These are phyloP conservation scores for Brachypalpus laphriformis DNA, from an alignment of 2,888 invertebrate genomes.

Conservation along the genomic window DNA sequence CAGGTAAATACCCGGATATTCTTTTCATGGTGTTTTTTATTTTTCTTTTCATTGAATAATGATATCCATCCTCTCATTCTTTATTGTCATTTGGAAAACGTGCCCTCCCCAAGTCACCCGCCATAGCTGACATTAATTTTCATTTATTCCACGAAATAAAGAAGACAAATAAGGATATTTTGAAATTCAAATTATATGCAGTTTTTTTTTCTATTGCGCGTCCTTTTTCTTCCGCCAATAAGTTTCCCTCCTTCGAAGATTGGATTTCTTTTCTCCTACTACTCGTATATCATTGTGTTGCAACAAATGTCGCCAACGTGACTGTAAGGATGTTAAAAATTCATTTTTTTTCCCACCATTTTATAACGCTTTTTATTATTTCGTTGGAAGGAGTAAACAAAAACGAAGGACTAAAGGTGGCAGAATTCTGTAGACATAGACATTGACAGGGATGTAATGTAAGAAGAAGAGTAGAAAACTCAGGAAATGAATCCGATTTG, in stretches of 20 bases:
- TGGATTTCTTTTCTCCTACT: not conserved
- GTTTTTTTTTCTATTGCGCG: slow-evolving; percentile 21
- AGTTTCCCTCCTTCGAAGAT: not conserved
- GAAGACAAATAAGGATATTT: slow-evolving; percentile 64
- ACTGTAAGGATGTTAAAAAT: slow-evolving; percentile 48
- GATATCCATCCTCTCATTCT: not conserved
- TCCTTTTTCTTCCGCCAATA: not conserved
- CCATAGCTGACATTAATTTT: slow-evolving; percentile 35
- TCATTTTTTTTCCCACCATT: not conserved
- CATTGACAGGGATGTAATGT: not conserved
- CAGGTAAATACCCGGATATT: slow-evolving; percentile 29
- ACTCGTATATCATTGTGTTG: not conserved
- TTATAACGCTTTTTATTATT: not conserved
- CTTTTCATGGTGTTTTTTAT: slow-evolving; percentile 29
- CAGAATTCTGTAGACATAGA: not conserved
- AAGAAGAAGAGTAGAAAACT: not conserved
- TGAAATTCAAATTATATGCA: slow-evolving; percentile 67
- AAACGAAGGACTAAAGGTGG: not conserved
- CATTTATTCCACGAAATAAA: slow-evolving; percentile 49
- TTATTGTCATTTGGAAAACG: not conserved
- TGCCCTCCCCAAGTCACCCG: not conserved
- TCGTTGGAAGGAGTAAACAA: not conserved
- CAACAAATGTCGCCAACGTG: slow-evolving; percentile 44
- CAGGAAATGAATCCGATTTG: slow-evolving; percentile 34
- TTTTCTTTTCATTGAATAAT: slow-evolving; percentile 19